Conservation (phyloP, 1,140 invertebrate species). For the Drosophila simulans region DNA sequence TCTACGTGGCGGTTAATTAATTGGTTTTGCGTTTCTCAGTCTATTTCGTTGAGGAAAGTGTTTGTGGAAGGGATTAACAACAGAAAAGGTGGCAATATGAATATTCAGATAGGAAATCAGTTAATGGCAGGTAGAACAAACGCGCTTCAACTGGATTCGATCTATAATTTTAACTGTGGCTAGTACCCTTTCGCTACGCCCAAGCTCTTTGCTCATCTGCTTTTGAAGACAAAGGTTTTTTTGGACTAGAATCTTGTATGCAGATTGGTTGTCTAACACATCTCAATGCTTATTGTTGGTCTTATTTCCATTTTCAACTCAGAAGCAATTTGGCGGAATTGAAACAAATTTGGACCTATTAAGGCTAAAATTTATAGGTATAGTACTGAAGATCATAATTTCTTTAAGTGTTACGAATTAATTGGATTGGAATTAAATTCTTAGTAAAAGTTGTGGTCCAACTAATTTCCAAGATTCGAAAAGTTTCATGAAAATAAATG, state of each 20-base stretch:
- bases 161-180: conserved; percentile 6
- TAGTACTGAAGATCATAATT: no score
- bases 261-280: conserved; percentile 52
- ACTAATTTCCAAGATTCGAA: not conserved
- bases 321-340: conserved; percentile 6
- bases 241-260: conserved; percentile 72
- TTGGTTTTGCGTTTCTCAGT: conserved; percentile 64
- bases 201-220: conserved; percentile 32
- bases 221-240: conserved; percentile 59
- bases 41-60: conserved; percentile 73
- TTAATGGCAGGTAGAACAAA: conserved; percentile 43
- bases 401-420: no score
- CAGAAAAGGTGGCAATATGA: conserved; percentile 16
- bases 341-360: no score
- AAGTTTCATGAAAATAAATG: not conserved
- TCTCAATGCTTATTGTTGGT: conserved; percentile 1
- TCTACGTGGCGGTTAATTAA: conserved; percentile 38
- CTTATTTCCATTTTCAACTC: conserved; percentile 23
- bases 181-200: conserved; percentile 21
- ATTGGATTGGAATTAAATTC: no score
- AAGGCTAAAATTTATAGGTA: no score
- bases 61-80: conserved; percentile 14
- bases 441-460: not conserved
- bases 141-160: conserved; percentile 36
- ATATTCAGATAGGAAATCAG: conserved; percentile 40